These are phyloP conservation scores for Globia sparganii DNA, from an alignment of 2,888 invertebrate genomes.

Conservation along the genomic window DNA sequence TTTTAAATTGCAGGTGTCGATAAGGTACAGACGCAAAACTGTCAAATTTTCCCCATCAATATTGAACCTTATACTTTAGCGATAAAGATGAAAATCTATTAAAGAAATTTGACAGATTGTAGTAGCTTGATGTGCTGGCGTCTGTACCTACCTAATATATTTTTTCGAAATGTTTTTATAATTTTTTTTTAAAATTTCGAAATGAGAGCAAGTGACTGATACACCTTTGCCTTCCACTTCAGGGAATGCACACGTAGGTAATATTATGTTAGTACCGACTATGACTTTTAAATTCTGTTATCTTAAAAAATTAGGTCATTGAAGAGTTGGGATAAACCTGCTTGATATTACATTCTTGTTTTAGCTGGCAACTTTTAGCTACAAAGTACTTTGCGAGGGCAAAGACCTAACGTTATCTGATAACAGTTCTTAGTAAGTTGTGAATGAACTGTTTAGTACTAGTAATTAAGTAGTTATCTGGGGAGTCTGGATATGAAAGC, in stretches of 20 bases:
- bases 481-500: background rate
- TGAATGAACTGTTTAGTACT: constrained; percentile 38
- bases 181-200: no score
- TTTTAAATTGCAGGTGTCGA: no score
- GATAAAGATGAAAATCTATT: no score
- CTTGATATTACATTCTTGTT: constrained; percentile 50
- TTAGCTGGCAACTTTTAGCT: constrained; percentile 4
- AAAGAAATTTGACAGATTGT: no score
- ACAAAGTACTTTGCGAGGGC: constrained; percentile 9
- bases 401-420: constrained; percentile 47
- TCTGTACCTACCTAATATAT: background rate
- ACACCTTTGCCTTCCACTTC: background rate
- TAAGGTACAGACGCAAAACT: no score
- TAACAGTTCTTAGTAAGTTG: constrained; percentile 41
- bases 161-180: background rate
- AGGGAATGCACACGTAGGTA: background rate
- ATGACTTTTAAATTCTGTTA: constrained; percentile 34
- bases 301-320: constrained; percentile 53
- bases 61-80: no score
- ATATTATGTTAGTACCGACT: background rate
- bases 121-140: no score
- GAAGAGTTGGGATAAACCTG: constrained; percentile 21
- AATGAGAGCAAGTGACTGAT: background rate
- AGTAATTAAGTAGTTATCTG: constrained; percentile 6
- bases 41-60: no score